These are phyloP conservation scores for Cichladusa arquata DNA, from an alignment of 2,113 vertebrate species.

Conservation along the genomic window DNA sequence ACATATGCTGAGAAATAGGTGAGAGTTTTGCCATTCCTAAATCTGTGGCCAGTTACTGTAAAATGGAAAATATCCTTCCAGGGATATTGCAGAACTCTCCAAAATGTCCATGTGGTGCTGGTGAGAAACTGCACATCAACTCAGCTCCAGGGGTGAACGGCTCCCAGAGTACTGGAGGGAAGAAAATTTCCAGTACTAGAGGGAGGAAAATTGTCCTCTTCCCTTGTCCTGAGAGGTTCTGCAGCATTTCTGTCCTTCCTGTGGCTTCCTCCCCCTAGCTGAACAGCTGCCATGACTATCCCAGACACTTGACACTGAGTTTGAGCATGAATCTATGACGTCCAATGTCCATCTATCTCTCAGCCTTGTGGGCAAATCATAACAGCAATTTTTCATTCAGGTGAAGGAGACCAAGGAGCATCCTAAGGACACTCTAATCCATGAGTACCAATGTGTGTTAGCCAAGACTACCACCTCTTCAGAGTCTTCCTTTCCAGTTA, in stretches of 20 bases:
- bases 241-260: not conserved
- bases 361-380: not conserved
- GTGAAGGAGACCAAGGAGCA: not conserved
- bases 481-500: not conserved
- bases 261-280: not conserved
- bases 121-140: not conserved
- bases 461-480: not conserved
- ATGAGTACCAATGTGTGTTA: fast-evolving
- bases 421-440: not conserved
- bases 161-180: not conserved
- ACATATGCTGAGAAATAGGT: not conserved
- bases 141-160: not conserved
- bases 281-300: not conserved
- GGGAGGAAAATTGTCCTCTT: not conserved
- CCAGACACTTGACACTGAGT: not conserved
- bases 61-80: not conserved
- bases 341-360: not conserved
- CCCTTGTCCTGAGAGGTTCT: not conserved
- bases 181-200: not conserved
- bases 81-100: not conserved
- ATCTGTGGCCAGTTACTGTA: not conserved
- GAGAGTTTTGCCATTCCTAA: not conserved
- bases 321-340: not conserved
- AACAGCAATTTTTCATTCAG: not conserved
- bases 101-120: not conserved